phyloP scores from a whole-genome alignment of 2,888 invertebrate genomes.

The Ephialtes manifestator region DNA sequence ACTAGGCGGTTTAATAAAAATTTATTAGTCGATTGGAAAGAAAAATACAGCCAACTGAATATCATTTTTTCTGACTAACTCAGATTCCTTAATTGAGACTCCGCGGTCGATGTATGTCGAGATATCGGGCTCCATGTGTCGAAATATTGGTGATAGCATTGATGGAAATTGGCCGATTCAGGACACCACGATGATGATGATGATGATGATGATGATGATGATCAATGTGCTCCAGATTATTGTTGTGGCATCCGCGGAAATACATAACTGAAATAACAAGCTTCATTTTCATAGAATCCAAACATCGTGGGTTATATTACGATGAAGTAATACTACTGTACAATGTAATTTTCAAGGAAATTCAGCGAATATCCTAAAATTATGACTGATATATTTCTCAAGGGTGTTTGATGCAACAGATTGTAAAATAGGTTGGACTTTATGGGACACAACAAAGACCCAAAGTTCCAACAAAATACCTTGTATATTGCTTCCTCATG shows the following conservation, averaged over 20 bases:
- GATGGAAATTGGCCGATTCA: slow-evolving; percentile 44
- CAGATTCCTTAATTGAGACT: slow-evolving; percentile 26
- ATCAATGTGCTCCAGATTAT: slow-evolving; percentile 20
- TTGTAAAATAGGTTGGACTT: background rate
- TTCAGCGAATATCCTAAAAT: background rate
- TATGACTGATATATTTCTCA: background rate
- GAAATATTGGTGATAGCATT: slow-evolving; percentile 26
- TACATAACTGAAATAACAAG: slow-evolving; percentile 26
- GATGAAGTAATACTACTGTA: background rate
- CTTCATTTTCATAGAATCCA: slow-evolving; percentile 12
- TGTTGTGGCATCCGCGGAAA: slow-evolving; percentile 11
- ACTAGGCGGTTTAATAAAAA: no score
- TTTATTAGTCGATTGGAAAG: no score
- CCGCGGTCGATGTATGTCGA: slow-evolving; percentile 10
- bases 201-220: background rate
- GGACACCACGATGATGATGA: slow-evolving; percentile 18
- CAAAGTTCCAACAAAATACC: no score
- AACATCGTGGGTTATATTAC: background rate
- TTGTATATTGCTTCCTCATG: no score
- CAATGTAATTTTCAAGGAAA: background rate
- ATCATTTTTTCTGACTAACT: no score
- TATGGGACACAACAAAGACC: background rate
- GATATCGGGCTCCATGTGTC: slow-evolving; percentile 18
- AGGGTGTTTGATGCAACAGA: background rate
- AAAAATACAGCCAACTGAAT: no score